These are phyloP conservation scores for Chalcosyrphus nemorum DNA, from an alignment of 2,888 invertebrate genomes.

Conservation along the genomic window DNA sequence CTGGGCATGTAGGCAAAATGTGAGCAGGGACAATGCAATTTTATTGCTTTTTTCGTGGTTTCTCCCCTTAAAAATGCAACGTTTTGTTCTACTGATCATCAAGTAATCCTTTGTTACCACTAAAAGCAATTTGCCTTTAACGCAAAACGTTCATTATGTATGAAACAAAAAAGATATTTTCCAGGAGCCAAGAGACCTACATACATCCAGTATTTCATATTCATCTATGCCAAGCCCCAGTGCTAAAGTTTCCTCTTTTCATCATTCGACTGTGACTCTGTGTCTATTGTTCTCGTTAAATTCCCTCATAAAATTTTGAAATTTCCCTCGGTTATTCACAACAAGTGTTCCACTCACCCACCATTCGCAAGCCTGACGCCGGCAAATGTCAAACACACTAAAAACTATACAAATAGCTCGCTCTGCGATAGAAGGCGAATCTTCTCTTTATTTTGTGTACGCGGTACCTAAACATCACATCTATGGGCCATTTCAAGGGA, in stretches of 20 bases:
- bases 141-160: too few species aligned
- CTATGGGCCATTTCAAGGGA: neutral
- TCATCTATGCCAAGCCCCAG: too few species aligned
- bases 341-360: slow-evolving; percentile 10
- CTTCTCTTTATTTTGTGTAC: neutral
- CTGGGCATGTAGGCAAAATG: too few species aligned
- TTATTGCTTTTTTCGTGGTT: too few species aligned
- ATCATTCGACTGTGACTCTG: neutral
- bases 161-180: too few species aligned
- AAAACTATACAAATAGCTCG: slow-evolving; percentile 46
- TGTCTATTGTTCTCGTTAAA: neutral
- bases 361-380: neutral
- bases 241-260: neutral
- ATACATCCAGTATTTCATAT: too few species aligned
- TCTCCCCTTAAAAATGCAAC: too few species aligned
- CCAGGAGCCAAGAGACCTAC: too few species aligned
- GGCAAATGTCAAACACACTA: slow-evolving; percentile 44
- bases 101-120: too few species aligned
- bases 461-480: slow-evolving; percentile 2
- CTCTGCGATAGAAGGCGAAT: neutral
- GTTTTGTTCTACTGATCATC: too few species aligned
- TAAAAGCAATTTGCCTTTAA: too few species aligned
- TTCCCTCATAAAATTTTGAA: slow-evolving; percentile 16
- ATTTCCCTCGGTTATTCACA: slow-evolving; percentile 14
- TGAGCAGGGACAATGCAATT: too few species aligned